A percentile compares a stretch with the other conserved stretches of the same genome.
Evolutionary conservation across 30 jellyfish, hydroid and myxozoan species (phyloP).

Genomic region (Aurelia aurita complex sp. Pacific): DNA sequence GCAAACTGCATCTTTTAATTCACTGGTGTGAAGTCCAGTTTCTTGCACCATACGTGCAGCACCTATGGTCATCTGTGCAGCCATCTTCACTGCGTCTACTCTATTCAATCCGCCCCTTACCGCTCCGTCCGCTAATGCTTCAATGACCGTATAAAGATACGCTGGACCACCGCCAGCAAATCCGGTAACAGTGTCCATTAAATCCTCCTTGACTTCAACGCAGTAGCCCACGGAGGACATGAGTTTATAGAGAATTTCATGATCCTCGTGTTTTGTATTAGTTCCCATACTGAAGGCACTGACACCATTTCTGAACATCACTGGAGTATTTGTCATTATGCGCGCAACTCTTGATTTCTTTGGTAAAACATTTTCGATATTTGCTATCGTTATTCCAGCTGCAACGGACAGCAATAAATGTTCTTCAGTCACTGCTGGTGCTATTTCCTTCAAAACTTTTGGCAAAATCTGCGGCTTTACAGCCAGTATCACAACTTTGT

Average conservation of each 20-base stretch:
- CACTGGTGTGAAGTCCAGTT: constrained; percentile 70
- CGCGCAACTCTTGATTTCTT: constrained; percentile 63
- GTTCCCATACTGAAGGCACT: constrained; percentile 77
- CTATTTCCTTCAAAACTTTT: constrained; percentile 43
- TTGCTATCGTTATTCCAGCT: constrained; percentile 70
- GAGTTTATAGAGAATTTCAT: constrained; percentile 55
- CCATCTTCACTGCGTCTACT: constrained; percentile 74
- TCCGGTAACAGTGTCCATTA: constrained; percentile 84
- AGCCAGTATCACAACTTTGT: constrained; percentile 57
- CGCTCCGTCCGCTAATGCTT: constrained; percentile 87
- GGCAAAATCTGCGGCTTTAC: constrained; percentile 83
- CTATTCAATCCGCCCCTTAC: constrained; percentile 79
- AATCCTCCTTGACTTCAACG: constrained; percentile 70
- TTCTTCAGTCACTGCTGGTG: constrained; percentile 65
- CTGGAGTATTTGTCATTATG: constrained; percentile 80
- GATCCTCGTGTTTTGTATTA: constrained; percentile 57
- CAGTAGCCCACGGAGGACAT: constrained; percentile 77
- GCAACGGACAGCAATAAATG: constrained; percentile 79
- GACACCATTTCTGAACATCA: constrained; percentile 71
- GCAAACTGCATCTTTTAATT: constrained; percentile 73
- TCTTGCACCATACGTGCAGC: constrained; percentile 87
- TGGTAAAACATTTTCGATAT: constrained; percentile 59
- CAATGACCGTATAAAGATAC: constrained; percentile 72
- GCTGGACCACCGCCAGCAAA: constrained; percentile 98
- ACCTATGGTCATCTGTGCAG: constrained; percentile 76